Evolutionary conservation across 2,888 invertebrate genomes (phyloP), one percentile per base, ranked within the genome.

Genomic region (Beris chalybata): DNA sequence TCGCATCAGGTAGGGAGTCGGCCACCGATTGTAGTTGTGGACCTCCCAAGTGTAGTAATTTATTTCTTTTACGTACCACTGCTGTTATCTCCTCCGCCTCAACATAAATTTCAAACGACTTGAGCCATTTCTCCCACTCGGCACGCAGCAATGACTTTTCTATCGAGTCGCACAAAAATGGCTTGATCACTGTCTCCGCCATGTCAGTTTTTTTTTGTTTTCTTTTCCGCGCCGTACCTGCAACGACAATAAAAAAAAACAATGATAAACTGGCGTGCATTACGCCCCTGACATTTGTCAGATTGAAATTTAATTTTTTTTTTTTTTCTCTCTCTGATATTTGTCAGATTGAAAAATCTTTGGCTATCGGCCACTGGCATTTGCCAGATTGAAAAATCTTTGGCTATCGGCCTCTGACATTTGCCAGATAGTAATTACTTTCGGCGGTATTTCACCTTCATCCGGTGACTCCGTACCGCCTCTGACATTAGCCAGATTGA

Each of bases 111-210:
- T 44, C 44, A n/a, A 44, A 44, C 9, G 44, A 44, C n/a, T 2
- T 44, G n/a, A 44, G 44, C 44, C 44, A 44, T 44, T 44, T 44
- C 44, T 44, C 44, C 44, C 44, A 44, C 44, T n/a, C 44, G n/a
- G 44, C 44, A 1, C 44, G 9, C 44, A 22, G 22, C 44, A 44
- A 44, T 44, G 44, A 44, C 44, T 44, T 44, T n/a, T 44, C 44
- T n/a, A 44, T 12, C 1, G 44, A 44, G 44, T 44, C 44, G 44
- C 44, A 44, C 44, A n/a, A n/a, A 44, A 44, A 44, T 44, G 44
- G 44, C 44, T 44, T 44, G n/a, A 44, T 44, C n/a, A 44, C 44
- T 12, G 44, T 2, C 44, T 44, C 44, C 9, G 44, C 44, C 44
- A 44, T 44, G 44, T 44, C 44, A n/a, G 9, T n/a, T 44, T n/a